Conservation (phyloP, 2,797 vertebrate genomes). For the Poecilia picta region DNA sequence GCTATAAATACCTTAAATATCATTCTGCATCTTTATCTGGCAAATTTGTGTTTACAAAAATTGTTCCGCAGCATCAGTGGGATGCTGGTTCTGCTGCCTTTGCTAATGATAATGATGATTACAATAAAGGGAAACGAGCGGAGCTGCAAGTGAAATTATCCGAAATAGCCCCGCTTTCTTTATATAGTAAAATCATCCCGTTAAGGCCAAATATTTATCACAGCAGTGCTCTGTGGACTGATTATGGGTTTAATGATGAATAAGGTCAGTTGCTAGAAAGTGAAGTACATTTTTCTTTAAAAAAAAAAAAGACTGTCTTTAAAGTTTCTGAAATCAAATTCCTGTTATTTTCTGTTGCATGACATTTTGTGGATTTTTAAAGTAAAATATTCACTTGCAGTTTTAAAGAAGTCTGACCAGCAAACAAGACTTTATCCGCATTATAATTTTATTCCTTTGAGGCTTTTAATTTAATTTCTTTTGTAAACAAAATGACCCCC, state of each 20-base stretch:
- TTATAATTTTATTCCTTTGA: slow-evolving; percentile 8
- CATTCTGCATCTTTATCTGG: background rate
- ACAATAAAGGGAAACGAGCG: slow-evolving; percentile 34
- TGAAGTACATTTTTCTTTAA: background rate
- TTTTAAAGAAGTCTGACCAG: background rate
- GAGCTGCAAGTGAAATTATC: slow-evolving; percentile 20
- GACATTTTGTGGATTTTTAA: background rate
- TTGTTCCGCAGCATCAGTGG: slow-evolving; percentile 14
- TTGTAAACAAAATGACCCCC: background rate
- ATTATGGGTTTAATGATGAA: slow-evolving; percentile 7
- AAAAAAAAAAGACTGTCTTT: background rate
- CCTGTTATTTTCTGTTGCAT: background rate
- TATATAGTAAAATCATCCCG: slow-evolving; percentile 20
- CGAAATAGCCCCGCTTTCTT: slow-evolving; percentile 24
- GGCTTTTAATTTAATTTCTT: slow-evolving; percentile 35
- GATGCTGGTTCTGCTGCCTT: slow-evolving; percentile 22
- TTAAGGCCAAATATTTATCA: slow-evolving; percentile 10
- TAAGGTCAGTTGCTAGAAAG: background rate
- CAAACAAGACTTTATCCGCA: slow-evolving; percentile 8
- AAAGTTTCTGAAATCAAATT: background rate
- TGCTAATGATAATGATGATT: slow-evolving; percentile 40
- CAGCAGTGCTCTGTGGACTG: background rate
- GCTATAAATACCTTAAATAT: slow-evolving; percentile 9
- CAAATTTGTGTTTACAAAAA: slow-evolving; percentile 23
- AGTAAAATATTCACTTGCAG: background rate